Percentiles rank a stretch among this genome's conserved stretches.
phyloP scores from a whole-genome alignment of 2,888 invertebrate genomes.

The Hemistola chrysoprasaria region DNA sequence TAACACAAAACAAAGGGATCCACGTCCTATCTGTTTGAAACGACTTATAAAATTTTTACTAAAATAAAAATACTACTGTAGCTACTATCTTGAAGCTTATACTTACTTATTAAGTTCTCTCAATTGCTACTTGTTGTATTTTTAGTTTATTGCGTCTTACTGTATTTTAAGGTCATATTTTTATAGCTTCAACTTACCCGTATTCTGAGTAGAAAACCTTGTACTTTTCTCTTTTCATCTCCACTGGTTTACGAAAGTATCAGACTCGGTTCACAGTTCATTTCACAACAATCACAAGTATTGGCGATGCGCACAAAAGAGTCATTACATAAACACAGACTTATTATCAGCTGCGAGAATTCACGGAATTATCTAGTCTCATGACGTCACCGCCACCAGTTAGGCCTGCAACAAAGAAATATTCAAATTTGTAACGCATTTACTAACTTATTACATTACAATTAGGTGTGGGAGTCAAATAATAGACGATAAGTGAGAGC shows the following conservation, averaged over 20 bases:
- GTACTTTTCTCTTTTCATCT: slow-evolving; percentile 81
- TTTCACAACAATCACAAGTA: slow-evolving; percentile 48
- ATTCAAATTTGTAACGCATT: slow-evolving; percentile 33
- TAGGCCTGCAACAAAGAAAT: slow-evolving; percentile 50
- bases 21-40: too few species aligned
- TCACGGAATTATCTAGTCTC: slow-evolving; percentile 37
- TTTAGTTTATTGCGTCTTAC: too few species aligned
- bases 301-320: slow-evolving; percentile 30
- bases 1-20: too few species aligned
- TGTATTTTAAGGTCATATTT: background rate
- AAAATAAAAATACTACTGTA: too few species aligned
- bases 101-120: too few species aligned
- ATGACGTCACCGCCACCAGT: slow-evolving; percentile 33
- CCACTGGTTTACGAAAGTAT: slow-evolving; percentile 55
- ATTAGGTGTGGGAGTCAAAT: slow-evolving; percentile 26
- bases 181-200: slow-evolving; percentile 50
- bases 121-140: too few species aligned
- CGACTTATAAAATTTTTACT: too few species aligned
- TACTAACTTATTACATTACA: slow-evolving; percentile 18
- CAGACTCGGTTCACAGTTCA: slow-evolving; percentile 56
- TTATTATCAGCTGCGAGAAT: slow-evolving; percentile 41
- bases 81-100: too few species aligned
- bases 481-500: slow-evolving; percentile 18
- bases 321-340: slow-evolving; percentile 46
- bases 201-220: slow-evolving; percentile 58